A percentile compares a stretch with the other conserved stretches of the same genome.
Evolutionary conservation across 2,888 invertebrate species (phyloP).

Genomic region (Phoenoteleia sp.): DNA sequence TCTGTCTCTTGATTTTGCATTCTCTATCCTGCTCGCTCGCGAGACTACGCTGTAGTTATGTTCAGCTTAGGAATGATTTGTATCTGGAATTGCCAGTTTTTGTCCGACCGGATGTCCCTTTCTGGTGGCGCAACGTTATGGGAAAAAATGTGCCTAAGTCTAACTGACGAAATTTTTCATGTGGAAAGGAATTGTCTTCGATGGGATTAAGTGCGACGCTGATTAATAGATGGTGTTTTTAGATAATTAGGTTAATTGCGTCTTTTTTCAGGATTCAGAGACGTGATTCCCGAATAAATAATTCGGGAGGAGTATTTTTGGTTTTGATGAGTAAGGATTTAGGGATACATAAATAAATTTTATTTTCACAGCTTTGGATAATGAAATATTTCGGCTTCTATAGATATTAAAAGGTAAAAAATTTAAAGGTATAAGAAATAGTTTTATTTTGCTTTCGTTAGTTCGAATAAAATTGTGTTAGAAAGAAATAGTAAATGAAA

Average conservation of each 20-base stretch:
- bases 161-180: conserved; percentile 39
- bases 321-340: background rate
- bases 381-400: too few species aligned
- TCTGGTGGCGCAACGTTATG: background rate
- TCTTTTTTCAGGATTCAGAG: background rate
- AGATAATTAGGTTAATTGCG: conserved; percentile 36
- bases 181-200: conserved; percentile 34
- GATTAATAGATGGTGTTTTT: conserved; percentile 29
- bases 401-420: too few species aligned
- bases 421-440: too few species aligned
- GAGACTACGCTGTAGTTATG: conserved; percentile 27
- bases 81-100: conserved; percentile 64
- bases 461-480: too few species aligned
- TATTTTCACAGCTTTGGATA: too few species aligned
- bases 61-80: conserved; percentile 73
- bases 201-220: conserved; percentile 24
- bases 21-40: background rate
- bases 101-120: conserved; percentile 59
- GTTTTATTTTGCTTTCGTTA: too few species aligned
- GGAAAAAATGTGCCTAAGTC: conserved; percentile 13
- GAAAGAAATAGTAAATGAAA: too few species aligned
- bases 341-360: too few species aligned
- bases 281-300: background rate
- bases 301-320: background rate
- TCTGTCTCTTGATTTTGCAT: background rate